Conservation (phyloP, 2,888 invertebrate genomes). For the Linhomoeus sp. region DNA sequence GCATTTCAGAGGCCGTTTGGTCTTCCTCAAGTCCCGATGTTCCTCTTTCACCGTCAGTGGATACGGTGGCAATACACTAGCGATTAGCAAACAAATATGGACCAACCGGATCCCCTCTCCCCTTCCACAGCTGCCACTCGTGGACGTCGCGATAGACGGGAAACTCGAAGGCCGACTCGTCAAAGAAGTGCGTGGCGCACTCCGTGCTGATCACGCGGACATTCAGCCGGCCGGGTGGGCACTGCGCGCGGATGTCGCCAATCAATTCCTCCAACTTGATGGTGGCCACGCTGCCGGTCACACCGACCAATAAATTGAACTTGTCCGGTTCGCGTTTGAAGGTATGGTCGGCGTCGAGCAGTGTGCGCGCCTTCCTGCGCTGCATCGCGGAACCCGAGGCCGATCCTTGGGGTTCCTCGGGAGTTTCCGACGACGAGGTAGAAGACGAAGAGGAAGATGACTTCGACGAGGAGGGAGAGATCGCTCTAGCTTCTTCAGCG, state of each 20-base stretch:
- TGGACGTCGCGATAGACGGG: conserved; percentile 31
- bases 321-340: not conserved
- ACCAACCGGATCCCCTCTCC: conserved; percentile 65
- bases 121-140: conserved; percentile 74
- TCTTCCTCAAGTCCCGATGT: too few relatives aligned
- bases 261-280: conserved; percentile 62
- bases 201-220: conserved; percentile 58
- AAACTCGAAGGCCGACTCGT: conserved; percentile 12
- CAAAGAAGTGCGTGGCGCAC: conserved; percentile 60
- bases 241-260: conserved; percentile 34
- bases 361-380: too few relatives aligned
- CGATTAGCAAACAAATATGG: too few relatives aligned
- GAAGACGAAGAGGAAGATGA: too few relatives aligned
- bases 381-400: too few relatives aligned
- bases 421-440: too few relatives aligned
- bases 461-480: too few relatives aligned
- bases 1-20: too few relatives aligned
- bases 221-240: conserved; percentile 28
- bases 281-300: conserved; percentile 88
- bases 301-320: conserved; percentile 48
- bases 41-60: conserved; percentile 36
- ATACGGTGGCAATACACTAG: too few relatives aligned
- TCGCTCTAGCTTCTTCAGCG: too few relatives aligned
- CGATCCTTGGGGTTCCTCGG: too few relatives aligned
- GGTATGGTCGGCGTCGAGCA: too few relatives aligned